Percentiles rank a stretch among this genome's conserved stretches.
phyloP scores from a whole-genome alignment of 2,113 vertebrate species.

The Rhizomys pruinosus region DNA sequence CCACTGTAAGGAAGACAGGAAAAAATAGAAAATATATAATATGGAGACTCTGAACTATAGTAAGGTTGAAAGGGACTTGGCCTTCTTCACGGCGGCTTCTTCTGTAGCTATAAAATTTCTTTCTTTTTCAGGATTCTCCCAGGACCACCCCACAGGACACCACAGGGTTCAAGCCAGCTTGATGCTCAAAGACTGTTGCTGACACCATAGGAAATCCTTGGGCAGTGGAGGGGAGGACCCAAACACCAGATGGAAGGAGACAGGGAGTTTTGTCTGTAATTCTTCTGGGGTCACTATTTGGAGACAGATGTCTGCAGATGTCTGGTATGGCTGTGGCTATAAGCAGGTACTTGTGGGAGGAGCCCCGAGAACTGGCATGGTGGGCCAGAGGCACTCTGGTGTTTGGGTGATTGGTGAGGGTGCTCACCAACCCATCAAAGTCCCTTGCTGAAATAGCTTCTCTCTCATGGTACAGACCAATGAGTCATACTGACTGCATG shows the following conservation, averaged over 20 bases:
- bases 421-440: neutral
- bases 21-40: neutral
- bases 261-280: neutral
- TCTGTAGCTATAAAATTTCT: neutral
- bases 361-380: neutral
- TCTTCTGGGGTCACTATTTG: neutral
- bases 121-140: neutral
- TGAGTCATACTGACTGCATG: neutral
- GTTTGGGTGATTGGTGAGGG: neutral
- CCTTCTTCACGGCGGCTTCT: neutral
- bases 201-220: neutral
- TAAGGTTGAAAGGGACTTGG: neutral
- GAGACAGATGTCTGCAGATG: neutral
- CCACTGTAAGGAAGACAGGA: neutral
- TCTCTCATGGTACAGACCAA: neutral
- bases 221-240: neutral
- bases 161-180: too few relatives aligned
- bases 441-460: neutral
- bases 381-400: neutral
- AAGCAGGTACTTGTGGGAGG: neutral
- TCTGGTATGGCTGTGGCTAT: fast-evolving
- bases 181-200: neutral
- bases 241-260: neutral
- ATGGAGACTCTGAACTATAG: neutral
- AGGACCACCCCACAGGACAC: too few relatives aligned